Base-by-base conservation (phyloP, 2,113 vertebrate species). In the Siphamia tubifer region DNA sequence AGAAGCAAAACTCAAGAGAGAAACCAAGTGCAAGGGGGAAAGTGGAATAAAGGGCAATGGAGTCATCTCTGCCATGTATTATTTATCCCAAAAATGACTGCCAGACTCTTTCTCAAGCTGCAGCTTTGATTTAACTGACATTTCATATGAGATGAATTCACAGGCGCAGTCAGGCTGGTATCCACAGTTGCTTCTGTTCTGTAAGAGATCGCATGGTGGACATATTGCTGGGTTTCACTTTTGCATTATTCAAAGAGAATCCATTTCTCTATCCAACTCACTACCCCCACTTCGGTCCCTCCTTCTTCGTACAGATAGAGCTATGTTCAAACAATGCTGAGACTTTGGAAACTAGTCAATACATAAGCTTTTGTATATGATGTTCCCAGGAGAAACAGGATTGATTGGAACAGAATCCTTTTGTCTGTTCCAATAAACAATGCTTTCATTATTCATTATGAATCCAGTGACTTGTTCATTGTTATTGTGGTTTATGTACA, bases 241-340 rank as follows among this genome's bases (percentile, higher is more conserved):
- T 25, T 87, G 80, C 78, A 90, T 90, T 87, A 89, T 90, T 89
- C 60, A 90, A 55, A 65, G 45, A 62, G 75, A 87, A 68, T 42
- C 65, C 66, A 71, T 81, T 85, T 77, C 69, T 77, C 36, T 23
- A 57, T 57, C 68, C 61, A 63, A 19, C 51, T 42, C 65, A 30
- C 74, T 60, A 35, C 57, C 69, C 31, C 75, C 61, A 49, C 61
- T 25, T 39, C 38, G 36, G 31, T 75, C 55, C 35, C 51, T 53
- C 63, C 16, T 27, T 44, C 57, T 36, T 62, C 69, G 43, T 54
- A 71, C 61, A 43, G 13, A 62, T 40, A 4, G 45, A 62, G 51
- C 49, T 57, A 17, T 57, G 44, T 58, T 43, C 65, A 40, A 21
- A 24, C 42, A 38, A 60, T 52, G 42, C 56, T 53, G 58, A 69